Conservation (phyloP, 2,113 vertebrate species). For the Antechinus flavipes region DNA sequence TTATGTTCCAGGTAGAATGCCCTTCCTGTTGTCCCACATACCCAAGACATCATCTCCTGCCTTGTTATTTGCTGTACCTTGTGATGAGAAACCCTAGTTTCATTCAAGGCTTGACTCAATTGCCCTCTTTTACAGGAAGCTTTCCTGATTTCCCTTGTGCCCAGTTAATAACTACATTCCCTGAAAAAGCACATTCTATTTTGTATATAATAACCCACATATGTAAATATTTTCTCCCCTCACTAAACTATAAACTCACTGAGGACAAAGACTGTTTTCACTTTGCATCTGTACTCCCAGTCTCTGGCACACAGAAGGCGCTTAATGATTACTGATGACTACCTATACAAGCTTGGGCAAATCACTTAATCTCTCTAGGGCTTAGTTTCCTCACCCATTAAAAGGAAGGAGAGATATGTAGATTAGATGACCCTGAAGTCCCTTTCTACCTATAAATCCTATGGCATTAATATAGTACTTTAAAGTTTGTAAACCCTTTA, state of each 20-base stretch:
- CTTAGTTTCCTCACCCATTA: constrained; percentile 21
- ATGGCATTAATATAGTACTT: background rate
- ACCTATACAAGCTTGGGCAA: background rate
- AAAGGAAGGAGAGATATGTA: constrained; percentile 6
- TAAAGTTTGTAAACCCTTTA: background rate
- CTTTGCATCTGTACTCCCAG: background rate
- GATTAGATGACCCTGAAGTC: background rate
- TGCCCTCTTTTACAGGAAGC: background rate
- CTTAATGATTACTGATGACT: background rate
- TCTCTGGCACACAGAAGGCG: background rate
- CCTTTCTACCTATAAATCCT: background rate
- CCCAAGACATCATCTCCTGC: background rate
- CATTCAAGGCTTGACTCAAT: background rate
- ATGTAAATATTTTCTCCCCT: background rate
- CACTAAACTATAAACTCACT: background rate
- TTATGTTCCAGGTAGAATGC: background rate
- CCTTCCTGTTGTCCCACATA: background rate
- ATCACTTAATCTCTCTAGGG: background rate
- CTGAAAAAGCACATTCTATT: background rate
- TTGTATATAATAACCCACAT: background rate
- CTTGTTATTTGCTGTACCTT: background rate
- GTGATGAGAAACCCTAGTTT: background rate
- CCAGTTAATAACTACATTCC: background rate
- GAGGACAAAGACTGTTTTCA: background rate
- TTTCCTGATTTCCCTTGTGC: background rate